phyloP scores from a whole-genome alignment of 53 echinoderm and acorn worm genomes.

The Hippasteria phrygiana region DNA sequence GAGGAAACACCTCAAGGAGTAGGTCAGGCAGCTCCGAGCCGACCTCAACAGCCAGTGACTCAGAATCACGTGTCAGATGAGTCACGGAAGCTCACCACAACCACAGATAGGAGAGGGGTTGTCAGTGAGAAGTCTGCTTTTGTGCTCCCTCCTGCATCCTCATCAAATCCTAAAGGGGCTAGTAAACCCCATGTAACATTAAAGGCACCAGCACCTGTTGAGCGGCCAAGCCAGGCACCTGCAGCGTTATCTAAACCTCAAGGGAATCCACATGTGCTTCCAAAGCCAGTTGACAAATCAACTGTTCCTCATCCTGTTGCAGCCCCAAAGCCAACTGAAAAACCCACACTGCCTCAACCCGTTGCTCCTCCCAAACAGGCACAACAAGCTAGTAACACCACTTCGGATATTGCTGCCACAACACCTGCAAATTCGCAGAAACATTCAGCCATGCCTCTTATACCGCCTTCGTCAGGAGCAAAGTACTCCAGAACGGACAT shows the following conservation, averaged over 20 bases:
- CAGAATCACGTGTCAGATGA: conserved; percentile 25
- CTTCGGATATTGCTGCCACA: not conserved
- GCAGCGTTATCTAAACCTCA: conserved; percentile 3
- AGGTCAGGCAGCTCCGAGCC: conserved; percentile 16
- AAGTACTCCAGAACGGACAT: conserved; percentile 57
- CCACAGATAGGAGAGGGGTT: conserved; percentile 1
- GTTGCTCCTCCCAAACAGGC: conserved; percentile 32
- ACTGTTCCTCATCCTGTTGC: conserved; percentile 24
- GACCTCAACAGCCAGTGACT: conserved; percentile 10
- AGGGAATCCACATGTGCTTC: conserved; percentile 17
- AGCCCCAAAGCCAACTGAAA: conserved; percentile 38
- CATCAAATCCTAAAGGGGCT: conserved; percentile 22
- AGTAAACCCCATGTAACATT: not conserved
- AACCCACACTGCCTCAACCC: conserved; percentile 35
- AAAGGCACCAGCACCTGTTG: not conserved
- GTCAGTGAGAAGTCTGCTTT: conserved; percentile 28
- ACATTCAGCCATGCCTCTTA: conserved; percentile 40
- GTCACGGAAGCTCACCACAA: conserved; percentile 1
- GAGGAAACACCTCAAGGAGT: conserved; percentile 1
- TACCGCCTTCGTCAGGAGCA: conserved; percentile 11
- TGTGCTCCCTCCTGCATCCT: conserved; percentile 43
- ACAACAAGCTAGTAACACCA: not conserved
- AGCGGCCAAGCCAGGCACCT: conserved; percentile 4
- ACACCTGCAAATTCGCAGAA: conserved; percentile 28
- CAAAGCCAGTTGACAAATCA: conserved; percentile 52